A percentile compares a stretch with the other conserved stretches of the same genome.
Conservation (phyloP, 2,113 vertebrate species). For the Syngnathus floridae region DNA sequence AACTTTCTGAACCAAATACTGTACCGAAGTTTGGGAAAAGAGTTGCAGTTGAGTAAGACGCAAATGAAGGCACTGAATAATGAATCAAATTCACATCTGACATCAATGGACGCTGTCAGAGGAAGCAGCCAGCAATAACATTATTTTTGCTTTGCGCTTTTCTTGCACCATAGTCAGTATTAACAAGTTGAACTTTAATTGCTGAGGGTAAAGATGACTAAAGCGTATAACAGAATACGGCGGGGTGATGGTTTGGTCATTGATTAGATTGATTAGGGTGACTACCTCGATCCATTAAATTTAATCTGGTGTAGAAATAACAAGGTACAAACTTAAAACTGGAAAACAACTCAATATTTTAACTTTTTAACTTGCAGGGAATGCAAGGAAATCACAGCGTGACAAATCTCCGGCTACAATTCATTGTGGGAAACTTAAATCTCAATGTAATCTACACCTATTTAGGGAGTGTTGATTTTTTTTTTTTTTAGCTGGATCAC, state of each 20-base stretch:
- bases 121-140: neutral
- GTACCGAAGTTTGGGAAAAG: neutral
- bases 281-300: no score
- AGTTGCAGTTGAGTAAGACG: neutral
- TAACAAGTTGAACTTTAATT: slow-evolving; percentile 5
- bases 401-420: slow-evolving; percentile 34
- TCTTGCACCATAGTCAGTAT: slow-evolving; percentile 8
- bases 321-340: no score
- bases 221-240: slow-evolving; percentile 1
- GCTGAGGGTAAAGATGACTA: slow-evolving; percentile 8
- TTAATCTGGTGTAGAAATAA: no score
- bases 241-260: slow-evolving; percentile 7
- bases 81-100: slow-evolving; percentile 6
- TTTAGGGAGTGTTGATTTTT: slow-evolving; percentile 37
- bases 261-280: slow-evolving; percentile 1
- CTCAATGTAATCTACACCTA: slow-evolving; percentile 37
- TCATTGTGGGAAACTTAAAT: slow-evolving; percentile 43
- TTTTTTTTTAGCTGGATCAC: slow-evolving; percentile 25
- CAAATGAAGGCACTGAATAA: neutral
- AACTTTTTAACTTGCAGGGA: neutral
- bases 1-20: neutral
- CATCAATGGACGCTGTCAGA: neutral
- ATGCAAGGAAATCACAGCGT: neutral
- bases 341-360: no score
- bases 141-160: slow-evolving; percentile 11